Conservation (phyloP, 2,888 invertebrate genomes). For the Lysandra bellargus region DNA sequence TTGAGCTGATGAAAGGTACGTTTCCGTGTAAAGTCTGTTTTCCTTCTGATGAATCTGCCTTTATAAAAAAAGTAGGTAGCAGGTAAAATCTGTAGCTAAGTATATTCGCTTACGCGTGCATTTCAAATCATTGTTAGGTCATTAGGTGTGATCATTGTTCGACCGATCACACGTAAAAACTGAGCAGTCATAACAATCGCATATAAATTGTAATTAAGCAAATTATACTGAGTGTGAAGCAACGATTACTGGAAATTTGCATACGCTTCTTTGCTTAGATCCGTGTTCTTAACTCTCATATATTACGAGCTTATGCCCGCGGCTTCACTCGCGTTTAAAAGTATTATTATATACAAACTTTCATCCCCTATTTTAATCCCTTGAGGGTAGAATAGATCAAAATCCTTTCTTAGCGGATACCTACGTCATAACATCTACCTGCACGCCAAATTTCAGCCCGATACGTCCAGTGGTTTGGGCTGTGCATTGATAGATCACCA, state of each 20-base stretch:
- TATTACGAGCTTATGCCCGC: no score
- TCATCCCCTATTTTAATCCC: no score
- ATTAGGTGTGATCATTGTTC: background rate
- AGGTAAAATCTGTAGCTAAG: background rate
- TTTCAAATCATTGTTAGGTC: background rate
- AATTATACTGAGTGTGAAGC: constrained; percentile 26
- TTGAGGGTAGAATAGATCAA: no score
- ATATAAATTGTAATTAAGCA: constrained; percentile 27
- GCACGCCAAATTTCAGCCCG: no score
- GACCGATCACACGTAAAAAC: background rate
- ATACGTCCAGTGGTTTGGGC: no score
- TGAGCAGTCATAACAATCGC: background rate
- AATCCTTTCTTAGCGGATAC: no score
- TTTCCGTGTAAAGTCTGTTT: background rate
- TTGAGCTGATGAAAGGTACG: background rate
- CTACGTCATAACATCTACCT: no score
- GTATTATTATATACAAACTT: no score
- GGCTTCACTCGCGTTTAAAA: no score
- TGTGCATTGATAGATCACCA: no score
- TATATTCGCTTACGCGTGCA: background rate
- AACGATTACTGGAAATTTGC: constrained; percentile 9
- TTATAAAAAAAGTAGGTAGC: background rate
- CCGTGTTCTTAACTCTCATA: background rate
- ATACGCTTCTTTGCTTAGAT: background rate
- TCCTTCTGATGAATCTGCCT: background rate